Base-by-base conservation (phyloP, 2,888 invertebrate species). In the Pteria penguin region DNA sequence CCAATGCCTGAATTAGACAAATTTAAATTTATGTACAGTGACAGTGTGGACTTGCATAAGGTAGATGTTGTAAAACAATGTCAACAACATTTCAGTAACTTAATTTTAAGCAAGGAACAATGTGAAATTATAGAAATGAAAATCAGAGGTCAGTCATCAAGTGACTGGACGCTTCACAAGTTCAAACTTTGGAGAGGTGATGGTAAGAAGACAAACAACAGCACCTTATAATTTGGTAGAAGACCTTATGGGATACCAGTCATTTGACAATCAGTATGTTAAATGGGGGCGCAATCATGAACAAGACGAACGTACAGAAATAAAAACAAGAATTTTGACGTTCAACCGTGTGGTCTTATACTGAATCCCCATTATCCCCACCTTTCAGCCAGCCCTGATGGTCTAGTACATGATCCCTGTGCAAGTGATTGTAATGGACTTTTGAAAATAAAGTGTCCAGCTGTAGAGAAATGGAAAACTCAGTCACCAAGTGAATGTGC, bases 381-480 rank as follows among this genome's bases (percentile, higher is more conserved):
- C 36, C 29, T 73, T 45, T 26, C 72, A 33, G 71, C 71, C 11
- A 71, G 76, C 36, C 76, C 76, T 54, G 79, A 79, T 79, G 74
- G 74, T 18, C 24, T 79, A 1, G 70, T 79, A 0, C 36, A 33
- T 36, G 24, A 65, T 1, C 1, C 1, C 5, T 52, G 52, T 52
- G 52, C 26, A 36, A 24, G 52, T 26, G 22, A 66, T 66, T 27
- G 11, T 14, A 18, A 52, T 24, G 71, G 73, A 26, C 22, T 67
- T 11, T 8, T 75, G 14, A 76, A 79, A 32, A 57, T 79, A 2
- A 79, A 79, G 57, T 79, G 79, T 61, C 79, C 79, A 31, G 33
- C 33, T 8, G n/a, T 26, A 18, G n/a, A 22, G 8, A 18, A 11
- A 24, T 36, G 33, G 24, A 66, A 31, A 52, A 22, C 24, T 18